phyloP scores from a whole-genome alignment of 2,113 vertebrate genomes.

The Tinamus guttatus region DNA sequence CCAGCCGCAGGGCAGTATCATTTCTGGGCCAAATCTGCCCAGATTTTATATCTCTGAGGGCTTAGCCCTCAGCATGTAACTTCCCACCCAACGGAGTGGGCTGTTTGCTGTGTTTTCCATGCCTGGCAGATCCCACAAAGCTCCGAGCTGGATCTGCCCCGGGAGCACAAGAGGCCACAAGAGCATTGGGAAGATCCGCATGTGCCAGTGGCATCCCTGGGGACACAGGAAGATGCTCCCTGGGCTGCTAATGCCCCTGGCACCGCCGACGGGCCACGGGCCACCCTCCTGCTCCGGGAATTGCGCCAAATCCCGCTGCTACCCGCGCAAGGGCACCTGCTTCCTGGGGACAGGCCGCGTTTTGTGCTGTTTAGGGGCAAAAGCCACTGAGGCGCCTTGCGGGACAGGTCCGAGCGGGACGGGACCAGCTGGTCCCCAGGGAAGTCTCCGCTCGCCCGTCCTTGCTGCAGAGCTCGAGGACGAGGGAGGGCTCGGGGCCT shows the following conservation, averaged over 20 bases:
- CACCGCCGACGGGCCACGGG: background rate
- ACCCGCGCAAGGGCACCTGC: background rate
- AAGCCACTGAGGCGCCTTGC: background rate
- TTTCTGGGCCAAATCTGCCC: background rate
- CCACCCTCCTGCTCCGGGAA: background rate
- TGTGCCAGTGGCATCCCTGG: background rate
- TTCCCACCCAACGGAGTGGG: background rate
- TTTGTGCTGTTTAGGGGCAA: background rate
- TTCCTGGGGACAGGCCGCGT: background rate
- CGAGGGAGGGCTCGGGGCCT: background rate
- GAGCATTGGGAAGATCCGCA: background rate
- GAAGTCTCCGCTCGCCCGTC: background rate
- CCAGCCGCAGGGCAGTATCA: background rate
- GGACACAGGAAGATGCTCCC: background rate
- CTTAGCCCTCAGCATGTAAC: background rate
- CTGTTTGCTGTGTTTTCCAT: background rate
- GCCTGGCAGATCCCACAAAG: background rate
- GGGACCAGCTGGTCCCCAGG: background rate
- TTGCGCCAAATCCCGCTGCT: background rate
- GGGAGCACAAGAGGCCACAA: background rate
- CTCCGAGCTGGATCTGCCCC: background rate
- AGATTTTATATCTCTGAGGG: background rate
- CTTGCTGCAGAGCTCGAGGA: background rate
- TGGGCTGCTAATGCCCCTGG: background rate
- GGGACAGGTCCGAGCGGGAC: background rate